These are phyloP conservation scores for Myiozetetes cayanensis DNA, from an alignment of 2,113 vertebrate genomes.

Conservation along the genomic window DNA sequence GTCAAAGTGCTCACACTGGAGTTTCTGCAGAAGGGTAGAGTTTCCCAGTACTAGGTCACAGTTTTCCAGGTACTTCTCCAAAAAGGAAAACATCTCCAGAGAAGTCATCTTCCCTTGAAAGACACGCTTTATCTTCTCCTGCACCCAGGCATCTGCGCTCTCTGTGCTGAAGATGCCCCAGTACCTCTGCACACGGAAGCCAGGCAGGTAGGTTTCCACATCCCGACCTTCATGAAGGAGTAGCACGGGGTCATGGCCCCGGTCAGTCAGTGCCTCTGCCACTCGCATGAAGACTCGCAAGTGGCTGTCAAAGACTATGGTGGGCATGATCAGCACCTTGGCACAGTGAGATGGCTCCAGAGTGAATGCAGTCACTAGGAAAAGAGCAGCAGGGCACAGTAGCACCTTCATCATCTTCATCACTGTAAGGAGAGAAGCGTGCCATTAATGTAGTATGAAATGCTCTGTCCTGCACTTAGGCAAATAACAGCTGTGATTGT, in stretches of 20 bases:
- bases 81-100: slow-evolving; percentile 62
- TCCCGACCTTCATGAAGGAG: slow-evolving; percentile 53
- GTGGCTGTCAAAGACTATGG: slow-evolving; percentile 70
- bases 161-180: slow-evolving; percentile 61
- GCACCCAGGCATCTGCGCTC: slow-evolving; percentile 52
- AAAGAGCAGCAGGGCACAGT: background rate
- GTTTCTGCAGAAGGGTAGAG: slow-evolving; percentile 41
- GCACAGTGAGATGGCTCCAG: slow-evolving; percentile 18
- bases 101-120: slow-evolving; percentile 68
- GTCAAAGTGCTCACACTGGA: slow-evolving; percentile 51
- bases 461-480: background rate
- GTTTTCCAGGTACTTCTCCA: slow-evolving; percentile 69
- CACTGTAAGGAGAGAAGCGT: background rate
- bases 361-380: background rate
- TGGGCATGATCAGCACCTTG: slow-evolving; percentile 66
- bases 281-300: slow-evolving; percentile 61
- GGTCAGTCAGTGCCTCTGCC: slow-evolving; percentile 53
- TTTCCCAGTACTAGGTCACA: slow-evolving; percentile 65
- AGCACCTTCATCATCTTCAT: slow-evolving; percentile 39
- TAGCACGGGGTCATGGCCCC: slow-evolving; percentile 48
- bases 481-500: background rate
- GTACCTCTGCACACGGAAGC: slow-evolving; percentile 49
- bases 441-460: background rate
- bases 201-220: background rate
- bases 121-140: slow-evolving; percentile 65